Percentiles rank a stretch among this genome's conserved stretches.
Evolutionary conservation across 2,888 invertebrate genomes (phyloP).

Genomic region (Drosophila pseudotalamancana): DNA sequence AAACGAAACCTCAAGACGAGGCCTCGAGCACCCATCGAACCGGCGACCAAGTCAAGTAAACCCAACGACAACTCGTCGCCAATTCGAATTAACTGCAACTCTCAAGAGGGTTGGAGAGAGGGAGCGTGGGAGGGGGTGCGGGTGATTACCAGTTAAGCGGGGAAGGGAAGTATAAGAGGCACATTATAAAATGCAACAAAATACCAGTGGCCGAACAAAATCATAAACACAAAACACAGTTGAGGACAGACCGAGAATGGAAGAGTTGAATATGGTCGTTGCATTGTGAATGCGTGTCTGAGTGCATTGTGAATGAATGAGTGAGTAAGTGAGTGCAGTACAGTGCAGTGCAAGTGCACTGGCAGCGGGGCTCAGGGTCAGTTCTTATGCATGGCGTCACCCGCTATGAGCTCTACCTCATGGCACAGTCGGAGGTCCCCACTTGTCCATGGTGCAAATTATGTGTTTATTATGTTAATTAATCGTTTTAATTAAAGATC

Average conservation of each 20-base stretch:
- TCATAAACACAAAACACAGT: constrained; percentile 72
- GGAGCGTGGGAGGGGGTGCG: background rate
- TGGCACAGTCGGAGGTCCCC: constrained; percentile 56
- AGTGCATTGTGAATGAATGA: constrained; percentile 30
- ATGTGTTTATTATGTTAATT: constrained; percentile 72
- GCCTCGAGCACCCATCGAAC: too few relatives aligned
- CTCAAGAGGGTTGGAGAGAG: background rate
- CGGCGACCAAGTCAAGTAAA: constrained; percentile 17
- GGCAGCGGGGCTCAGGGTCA: constrained; percentile 41
- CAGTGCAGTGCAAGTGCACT: constrained; percentile 21
- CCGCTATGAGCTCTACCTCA: constrained; percentile 43
- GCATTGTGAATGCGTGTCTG: constrained; percentile 8
- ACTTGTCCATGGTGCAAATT: constrained; percentile 58
- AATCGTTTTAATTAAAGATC: constrained; percentile 75
- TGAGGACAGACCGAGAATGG: constrained; percentile 13
- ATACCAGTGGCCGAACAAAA: constrained; percentile 65
- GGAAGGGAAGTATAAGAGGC: constrained; percentile 1
- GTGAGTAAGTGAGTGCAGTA: too few relatives aligned
- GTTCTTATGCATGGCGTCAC: constrained; percentile 60
- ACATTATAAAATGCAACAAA: constrained; percentile 23
- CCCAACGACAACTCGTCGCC: constrained; percentile 62
- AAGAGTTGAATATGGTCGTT: constrained; percentile 20
- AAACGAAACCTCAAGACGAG: constrained; percentile 52
- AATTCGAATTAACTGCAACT: constrained; percentile 78
- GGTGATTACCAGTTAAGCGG: background rate